These are phyloP conservation scores for Microctonus hyperodae DNA, from an alignment of 2,888 invertebrate species.

Conservation along the genomic window DNA sequence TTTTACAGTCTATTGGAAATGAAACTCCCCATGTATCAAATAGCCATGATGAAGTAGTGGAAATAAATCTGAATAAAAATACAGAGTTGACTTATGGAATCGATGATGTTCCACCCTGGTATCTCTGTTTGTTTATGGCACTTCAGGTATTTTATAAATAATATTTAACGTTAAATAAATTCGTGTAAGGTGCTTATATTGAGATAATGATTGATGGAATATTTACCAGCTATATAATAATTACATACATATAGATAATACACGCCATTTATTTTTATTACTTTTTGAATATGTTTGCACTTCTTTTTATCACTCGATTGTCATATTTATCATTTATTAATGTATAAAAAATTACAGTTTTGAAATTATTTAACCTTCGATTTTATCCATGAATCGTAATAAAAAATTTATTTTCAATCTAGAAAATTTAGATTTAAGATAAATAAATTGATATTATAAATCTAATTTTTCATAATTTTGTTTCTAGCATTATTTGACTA, in stretches of 20 bases:
- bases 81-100: slow-evolving; percentile 73
- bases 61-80: slow-evolving; percentile 38
- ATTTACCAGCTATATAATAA: neutral
- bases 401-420: too few species aligned
- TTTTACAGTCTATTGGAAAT: slow-evolving; percentile 36
- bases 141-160: slow-evolving; percentile 70
- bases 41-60: slow-evolving; percentile 65
- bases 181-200: too few species aligned
- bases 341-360: neutral
- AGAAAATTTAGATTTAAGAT: too few species aligned
- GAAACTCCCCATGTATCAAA: slow-evolving; percentile 65
- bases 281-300: neutral
- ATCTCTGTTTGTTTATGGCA: slow-evolving; percentile 81
- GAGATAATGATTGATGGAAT: too few species aligned
- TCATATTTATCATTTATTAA: neutral
- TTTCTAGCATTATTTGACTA: slow-evolving; percentile 80
- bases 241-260: neutral
- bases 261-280: too few species aligned
- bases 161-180: neutral
- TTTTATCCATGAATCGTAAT: neutral
- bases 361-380: neutral
- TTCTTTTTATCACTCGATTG: neutral
- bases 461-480: neutral
- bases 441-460: too few species aligned
- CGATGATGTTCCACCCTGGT: slow-evolving; percentile 85